Percentiles rank a stretch among this genome's conserved stretches.
phyloP scores from a whole-genome alignment of 2,113 vertebrate genomes.

The Rousettus leschenaultii region DNA sequence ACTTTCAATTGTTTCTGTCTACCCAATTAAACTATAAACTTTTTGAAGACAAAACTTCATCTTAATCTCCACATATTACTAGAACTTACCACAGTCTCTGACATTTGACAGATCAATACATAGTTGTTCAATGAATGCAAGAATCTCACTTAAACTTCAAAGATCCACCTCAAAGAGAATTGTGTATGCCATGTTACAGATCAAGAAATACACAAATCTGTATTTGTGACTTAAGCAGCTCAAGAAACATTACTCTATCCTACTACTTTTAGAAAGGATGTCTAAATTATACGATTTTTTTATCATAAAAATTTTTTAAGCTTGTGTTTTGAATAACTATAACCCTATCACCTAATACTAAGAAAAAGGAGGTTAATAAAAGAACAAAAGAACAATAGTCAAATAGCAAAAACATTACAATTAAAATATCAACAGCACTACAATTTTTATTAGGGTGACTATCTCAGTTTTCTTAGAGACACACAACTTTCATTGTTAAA shows the following conservation, averaged over 20 bases:
- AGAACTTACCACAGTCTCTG: neutral
- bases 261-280: neutral
- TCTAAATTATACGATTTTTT: neutral
- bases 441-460: neutral
- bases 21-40: neutral
- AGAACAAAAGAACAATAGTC: neutral
- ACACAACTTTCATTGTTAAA: neutral
- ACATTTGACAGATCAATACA: neutral
- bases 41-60: neutral
- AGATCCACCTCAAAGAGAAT: neutral
- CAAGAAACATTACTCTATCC: conserved; percentile 1
- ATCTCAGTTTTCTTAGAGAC: neutral
- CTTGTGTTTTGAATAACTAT: neutral
- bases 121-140: neutral
- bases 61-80: neutral
- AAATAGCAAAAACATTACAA: neutral
- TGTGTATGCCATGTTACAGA: neutral
- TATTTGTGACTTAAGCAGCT: neutral
- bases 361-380: neutral
- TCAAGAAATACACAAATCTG: conserved; percentile 12
- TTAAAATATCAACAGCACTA: neutral
- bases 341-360: neutral
- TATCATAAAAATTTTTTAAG: neutral
- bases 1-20: neutral
- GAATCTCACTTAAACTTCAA: neutral